Evolutionary conservation across 2,113 vertebrate genomes (phyloP).

Genomic region (Falco punctatus): DNA sequence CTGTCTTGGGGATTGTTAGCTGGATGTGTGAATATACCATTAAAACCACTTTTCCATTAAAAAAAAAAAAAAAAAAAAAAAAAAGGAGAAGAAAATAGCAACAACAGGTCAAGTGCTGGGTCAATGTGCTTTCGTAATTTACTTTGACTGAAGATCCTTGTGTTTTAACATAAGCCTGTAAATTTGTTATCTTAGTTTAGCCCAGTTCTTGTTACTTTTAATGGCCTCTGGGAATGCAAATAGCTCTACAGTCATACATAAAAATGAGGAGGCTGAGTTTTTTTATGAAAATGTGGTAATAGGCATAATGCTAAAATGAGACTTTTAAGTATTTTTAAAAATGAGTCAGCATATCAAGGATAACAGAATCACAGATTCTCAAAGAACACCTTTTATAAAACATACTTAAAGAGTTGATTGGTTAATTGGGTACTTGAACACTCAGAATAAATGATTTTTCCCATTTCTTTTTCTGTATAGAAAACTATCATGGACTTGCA

Average conservation of each 20-base stretch:
- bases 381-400: constrained; percentile 3
- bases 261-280: background rate
- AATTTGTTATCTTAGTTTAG: background rate
- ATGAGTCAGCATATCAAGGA: constrained; percentile 32
- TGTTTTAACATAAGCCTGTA: background rate
- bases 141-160: background rate
- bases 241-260: background rate
- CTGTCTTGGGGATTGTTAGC: background rate
- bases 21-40: background rate
- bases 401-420: background rate
- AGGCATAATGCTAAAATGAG: background rate
- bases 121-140: background rate
- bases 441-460: background rate
- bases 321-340: constrained; percentile 19
- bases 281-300: constrained; percentile 9
- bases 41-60: background rate
- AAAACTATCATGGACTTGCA: background rate
- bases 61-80: background rate
- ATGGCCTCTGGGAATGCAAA: background rate
- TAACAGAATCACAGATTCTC: background rate
- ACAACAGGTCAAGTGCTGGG: background rate
- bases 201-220: background rate
- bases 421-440: constrained; percentile 29
- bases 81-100: background rate
- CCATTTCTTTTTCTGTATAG: background rate